Conservation (phyloP, 2,113 vertebrate genomes). For the Sphaerodactylus townsendi region DNA sequence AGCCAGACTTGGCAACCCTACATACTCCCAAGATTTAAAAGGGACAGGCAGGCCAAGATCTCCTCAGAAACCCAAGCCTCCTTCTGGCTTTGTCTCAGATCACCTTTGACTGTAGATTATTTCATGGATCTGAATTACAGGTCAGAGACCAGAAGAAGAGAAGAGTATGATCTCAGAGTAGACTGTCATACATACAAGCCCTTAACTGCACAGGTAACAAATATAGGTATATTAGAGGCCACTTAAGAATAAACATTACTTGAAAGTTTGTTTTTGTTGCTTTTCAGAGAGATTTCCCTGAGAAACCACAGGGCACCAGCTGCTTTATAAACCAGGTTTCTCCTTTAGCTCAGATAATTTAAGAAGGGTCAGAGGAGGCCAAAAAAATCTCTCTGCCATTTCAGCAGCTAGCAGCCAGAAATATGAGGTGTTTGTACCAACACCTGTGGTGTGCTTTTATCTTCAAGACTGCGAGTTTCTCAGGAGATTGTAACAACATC, state of each 20-base stretch:
- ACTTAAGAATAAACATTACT: background rate
- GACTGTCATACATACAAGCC: background rate
- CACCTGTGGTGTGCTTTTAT: background rate
- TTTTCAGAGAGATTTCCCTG: background rate
- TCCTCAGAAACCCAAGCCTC: too few relatives aligned
- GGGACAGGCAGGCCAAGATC: background rate
- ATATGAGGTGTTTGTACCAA: conserved; percentile 25
- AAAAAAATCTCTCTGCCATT: conserved; percentile 8
- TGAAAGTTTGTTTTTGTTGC: background rate
- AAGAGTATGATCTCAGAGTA: background rate
- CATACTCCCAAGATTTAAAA: background rate
- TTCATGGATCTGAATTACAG: background rate
- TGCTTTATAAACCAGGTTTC: conserved; percentile 13
- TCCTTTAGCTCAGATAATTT: conserved; percentile 40
- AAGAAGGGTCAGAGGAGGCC: conserved; percentile 18
- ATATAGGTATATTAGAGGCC: background rate
- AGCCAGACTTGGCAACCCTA: too few relatives aligned
- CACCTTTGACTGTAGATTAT: background rate
- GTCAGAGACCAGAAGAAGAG: background rate
- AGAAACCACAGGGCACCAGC: background rate
- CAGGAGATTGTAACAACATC: background rate
- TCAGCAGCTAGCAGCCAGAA: conserved; percentile 34
- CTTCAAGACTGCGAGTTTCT: background rate
- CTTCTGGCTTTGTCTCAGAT: background rate
- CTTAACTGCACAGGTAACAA: too few relatives aligned